Evolutionary conservation across 1,140 invertebrate species (phyloP).

Genomic region (Bemisia tabaci): DNA sequence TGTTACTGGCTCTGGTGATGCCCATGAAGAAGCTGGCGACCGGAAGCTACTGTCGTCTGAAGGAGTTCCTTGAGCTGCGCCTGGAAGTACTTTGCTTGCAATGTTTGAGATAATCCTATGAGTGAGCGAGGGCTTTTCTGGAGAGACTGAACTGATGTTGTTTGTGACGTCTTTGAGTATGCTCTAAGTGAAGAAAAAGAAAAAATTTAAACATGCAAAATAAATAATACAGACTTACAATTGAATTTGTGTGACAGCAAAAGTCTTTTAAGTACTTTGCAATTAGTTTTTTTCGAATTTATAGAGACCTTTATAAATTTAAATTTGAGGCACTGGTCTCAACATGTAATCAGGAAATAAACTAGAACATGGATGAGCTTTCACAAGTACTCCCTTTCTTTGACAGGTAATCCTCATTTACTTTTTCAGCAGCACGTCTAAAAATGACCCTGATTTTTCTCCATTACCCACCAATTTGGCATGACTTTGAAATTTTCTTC

Average conservation of each 20-base stretch:
- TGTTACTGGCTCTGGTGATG: background rate
- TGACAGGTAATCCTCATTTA: too few species aligned
- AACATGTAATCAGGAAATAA: too few species aligned
- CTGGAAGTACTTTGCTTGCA: background rate
- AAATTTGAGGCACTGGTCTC: too few species aligned
- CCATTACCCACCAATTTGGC: too few species aligned
- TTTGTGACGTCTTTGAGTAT: conserved; percentile 7
- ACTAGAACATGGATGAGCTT: too few species aligned
- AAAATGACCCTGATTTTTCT: too few species aligned
- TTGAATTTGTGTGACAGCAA: background rate
- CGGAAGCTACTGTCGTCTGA: background rate
- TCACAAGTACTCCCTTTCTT: too few species aligned
- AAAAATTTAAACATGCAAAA: conserved; percentile 22
- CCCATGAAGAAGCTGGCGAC: background rate
- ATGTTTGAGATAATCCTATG: background rate
- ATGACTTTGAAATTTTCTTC: too few species aligned
- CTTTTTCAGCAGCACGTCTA: too few species aligned
- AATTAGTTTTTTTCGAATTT: too few species aligned
- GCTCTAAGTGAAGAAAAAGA: conserved; percentile 28
- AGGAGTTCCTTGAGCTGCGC: background rate
- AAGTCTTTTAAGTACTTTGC: too few species aligned
- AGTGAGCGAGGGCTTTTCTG: conserved; percentile 1
- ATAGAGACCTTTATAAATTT: too few species aligned
- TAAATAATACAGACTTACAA: conserved; percentile 1
- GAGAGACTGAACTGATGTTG: background rate